These are phyloP conservation scores for Entelurus aequoreus DNA, from an alignment of 2,113 vertebrate genomes.

Conservation along the genomic window DNA sequence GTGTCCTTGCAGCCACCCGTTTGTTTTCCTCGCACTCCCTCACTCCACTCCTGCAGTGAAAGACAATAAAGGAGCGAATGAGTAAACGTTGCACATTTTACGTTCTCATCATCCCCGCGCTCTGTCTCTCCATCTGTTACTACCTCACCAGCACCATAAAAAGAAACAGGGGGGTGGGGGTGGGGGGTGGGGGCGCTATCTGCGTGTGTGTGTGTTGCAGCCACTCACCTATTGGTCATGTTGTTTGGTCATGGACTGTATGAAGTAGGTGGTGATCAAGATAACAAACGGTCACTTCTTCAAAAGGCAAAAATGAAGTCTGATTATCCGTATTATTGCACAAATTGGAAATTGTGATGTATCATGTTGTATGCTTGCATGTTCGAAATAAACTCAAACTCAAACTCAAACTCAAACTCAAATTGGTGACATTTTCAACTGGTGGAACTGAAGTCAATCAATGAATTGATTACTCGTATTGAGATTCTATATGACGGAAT, in stretches of 20 bases:
- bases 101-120: conserved; percentile 76
- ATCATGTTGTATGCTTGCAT: too few species aligned
- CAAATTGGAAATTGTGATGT: too few species aligned
- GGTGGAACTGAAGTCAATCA: neutral
- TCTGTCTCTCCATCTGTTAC: conserved; percentile 67
- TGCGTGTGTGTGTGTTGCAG: conserved; percentile 12
- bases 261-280: neutral
- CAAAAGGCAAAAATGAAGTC: neutral
- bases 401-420: too few species aligned
- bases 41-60: conserved; percentile 70
- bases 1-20: conserved; percentile 81
- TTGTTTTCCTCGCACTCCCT: conserved; percentile 77
- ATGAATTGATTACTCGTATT: neutral
- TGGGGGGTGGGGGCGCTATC: conserved; percentile 2
- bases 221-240: conserved; percentile 1
- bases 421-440: too few species aligned
- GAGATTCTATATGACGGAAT: too few species aligned
- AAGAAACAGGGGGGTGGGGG: conserved; percentile 13
- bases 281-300: neutral
- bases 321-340: neutral
- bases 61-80: conserved; percentile 71
- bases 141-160: conserved; percentile 63
- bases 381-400: too few species aligned
- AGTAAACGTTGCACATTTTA: conserved; percentile 80
- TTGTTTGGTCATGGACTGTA: conserved; percentile 10